A percentile compares a stretch with the other conserved stretches of the same genome.
phyloP scores from a whole-genome alignment of 2,888 invertebrate species.

The Steromphala cineraria region DNA sequence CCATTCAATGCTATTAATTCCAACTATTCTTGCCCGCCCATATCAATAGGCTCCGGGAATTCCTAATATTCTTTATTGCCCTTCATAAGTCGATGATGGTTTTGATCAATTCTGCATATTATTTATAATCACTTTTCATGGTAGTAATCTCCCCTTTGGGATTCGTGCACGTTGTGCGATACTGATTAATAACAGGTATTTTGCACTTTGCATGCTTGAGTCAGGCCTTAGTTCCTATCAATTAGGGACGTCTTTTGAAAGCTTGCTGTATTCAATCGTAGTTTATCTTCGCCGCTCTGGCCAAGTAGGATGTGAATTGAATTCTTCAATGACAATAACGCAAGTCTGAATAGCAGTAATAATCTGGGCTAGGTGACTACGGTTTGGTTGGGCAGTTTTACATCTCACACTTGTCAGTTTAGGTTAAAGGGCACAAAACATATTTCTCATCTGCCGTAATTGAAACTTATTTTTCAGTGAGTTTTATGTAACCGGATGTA shows the following conservation, averaged over 20 bases:
- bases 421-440: not conserved
- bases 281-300: constrained; percentile 9
- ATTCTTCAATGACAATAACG: not conserved
- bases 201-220: not conserved
- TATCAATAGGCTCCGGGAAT: constrained; percentile 16
- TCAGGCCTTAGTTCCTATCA: not conserved
- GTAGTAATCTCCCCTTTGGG: constrained; percentile 26
- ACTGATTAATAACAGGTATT: constrained; percentile 27
- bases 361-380: not conserved
- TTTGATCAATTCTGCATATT: constrained; percentile 27
- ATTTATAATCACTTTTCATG: constrained; percentile 29
- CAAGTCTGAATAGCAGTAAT: not conserved
- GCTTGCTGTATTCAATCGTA: not conserved
- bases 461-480: not conserved
- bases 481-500: not conserved
- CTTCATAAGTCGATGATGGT: constrained; percentile 19
- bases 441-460: not conserved
- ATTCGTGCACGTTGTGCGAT: constrained; percentile 13
- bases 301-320: not conserved
- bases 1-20: not conserved
- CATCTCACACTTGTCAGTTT: not conserved
- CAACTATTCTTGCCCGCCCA: constrained; percentile 5
- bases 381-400: not conserved
- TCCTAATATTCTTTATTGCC: constrained; percentile 30
- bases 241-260: constrained; percentile 3